Percentiles rank a stretch among this genome's conserved stretches.
Evolutionary conservation across 2,888 invertebrate species (phyloP).

Genomic region (Laothoe populi): DNA sequence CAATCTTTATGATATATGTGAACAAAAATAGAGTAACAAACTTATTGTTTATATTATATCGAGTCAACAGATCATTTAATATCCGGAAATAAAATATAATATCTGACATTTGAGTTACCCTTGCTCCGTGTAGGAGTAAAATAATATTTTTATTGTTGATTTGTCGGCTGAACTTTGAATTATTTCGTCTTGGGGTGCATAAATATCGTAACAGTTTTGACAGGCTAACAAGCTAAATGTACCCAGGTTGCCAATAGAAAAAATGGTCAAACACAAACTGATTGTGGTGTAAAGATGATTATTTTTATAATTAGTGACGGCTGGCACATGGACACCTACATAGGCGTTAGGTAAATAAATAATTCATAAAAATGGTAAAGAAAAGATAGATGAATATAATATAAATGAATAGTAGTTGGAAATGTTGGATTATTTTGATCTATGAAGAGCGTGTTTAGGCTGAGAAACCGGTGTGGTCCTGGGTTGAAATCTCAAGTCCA

Average conservation of each 20-base stretch:
- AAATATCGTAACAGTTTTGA: constrained; percentile 44
- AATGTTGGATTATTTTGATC: too few species aligned
- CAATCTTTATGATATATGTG: too few species aligned
- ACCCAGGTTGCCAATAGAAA: constrained; percentile 16
- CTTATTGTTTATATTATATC: constrained; percentile 5
- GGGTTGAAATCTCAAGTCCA: too few species aligned
- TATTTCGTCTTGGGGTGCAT: constrained; percentile 61
- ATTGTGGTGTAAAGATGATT: neutral
- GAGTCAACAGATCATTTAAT: constrained; percentile 8
- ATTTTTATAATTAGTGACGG: too few species aligned
- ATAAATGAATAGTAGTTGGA: too few species aligned
- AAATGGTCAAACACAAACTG: neutral
- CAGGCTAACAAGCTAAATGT: constrained; percentile 4
- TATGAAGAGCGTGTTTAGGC: too few species aligned
- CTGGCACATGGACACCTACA: too few species aligned
- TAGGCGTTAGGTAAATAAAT: too few species aligned
- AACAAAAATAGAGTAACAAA: neutral
- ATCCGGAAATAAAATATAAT: constrained; percentile 22
- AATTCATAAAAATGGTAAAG: too few species aligned
- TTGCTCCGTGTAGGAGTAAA: neutral
- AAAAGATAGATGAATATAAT: too few species aligned
- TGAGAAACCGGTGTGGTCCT: too few species aligned
- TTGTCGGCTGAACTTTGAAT: constrained; percentile 58
- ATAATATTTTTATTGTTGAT: constrained; percentile 34
- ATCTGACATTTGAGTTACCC: constrained; percentile 47